Evolutionary conservation across 1,140 invertebrate species (phyloP), one percentile per base, ranked within the genome.

Genomic region (Yoshiicerus persimilis): DNA sequence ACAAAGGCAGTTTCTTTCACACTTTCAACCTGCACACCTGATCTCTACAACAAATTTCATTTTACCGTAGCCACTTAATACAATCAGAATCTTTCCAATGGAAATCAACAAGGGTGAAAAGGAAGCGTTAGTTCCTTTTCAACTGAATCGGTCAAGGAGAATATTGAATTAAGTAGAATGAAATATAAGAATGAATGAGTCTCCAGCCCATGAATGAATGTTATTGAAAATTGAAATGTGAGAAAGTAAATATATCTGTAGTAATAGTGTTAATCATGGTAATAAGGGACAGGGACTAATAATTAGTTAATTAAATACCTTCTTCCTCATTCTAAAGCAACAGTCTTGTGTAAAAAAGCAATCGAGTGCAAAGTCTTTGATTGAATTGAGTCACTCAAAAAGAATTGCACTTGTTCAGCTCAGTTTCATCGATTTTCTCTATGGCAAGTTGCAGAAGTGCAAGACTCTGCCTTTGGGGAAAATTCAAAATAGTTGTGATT

Each of bases 401-500:
- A 80, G 75, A 80, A 80, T 80, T 80, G 75, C 75, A 80, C 75
- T 80, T 80, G 30, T 80, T 80, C 34, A 38, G 30, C 30, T 34
- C 75, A 80, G 75, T 80, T 80, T 80, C 75, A 80, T 38, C 75
- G 75, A 80, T 80, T 80, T 80, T 30, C 75, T 36, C n/a, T 80
- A 80, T 80, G 75, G 75, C 75, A 80, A 80, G 66, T 70, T 70
- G 66, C 66, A 80, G 62, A 80, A 36, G 16, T 80, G 47, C 47
- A 56, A 56, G 34, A 80, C 75, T 80, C 75, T 80, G 75, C 75
- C 75, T n/a, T 32, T 70, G 66, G 75, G 75, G 20, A 80, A 80
- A 80, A 80, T 80, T 80, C 30, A 80, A 80, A 80, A 80, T 80
- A 80, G 75, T 80, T 80, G 2, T 30, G 13, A 32, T 30, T 70